A percentile compares a stretch with the other conserved stretches of the same genome.
Conservation (phyloP, 2,113 vertebrate genomes). For the Promerops cafer region DNA sequence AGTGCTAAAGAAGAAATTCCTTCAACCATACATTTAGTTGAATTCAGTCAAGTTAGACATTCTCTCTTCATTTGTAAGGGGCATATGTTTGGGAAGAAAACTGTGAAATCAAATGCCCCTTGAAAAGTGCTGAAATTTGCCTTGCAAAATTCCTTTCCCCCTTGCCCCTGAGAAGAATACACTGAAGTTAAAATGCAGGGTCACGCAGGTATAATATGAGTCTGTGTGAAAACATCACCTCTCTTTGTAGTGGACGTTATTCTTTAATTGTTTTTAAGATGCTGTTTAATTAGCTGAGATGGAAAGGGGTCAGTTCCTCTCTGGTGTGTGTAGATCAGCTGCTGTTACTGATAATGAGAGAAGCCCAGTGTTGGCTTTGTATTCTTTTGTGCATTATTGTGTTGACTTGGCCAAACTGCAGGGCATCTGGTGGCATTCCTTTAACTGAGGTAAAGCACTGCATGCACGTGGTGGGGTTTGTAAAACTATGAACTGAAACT, state of each 20-base stretch:
- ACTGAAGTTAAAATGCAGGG: not conserved
- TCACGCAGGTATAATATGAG: not conserved
- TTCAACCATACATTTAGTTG: not conserved
- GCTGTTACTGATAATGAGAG: not conserved
- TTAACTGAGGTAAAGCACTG: not conserved
- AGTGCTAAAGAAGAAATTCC: not conserved
- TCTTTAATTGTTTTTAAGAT: not conserved
- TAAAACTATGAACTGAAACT: not conserved
- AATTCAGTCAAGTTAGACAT: not conserved
- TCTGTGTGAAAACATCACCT: not conserved
- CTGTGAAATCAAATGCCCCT: not conserved
- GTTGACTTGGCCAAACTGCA: not conserved
- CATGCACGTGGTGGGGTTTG: fast-evolving
- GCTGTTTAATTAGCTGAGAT: not conserved
- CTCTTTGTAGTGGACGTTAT: not conserved
- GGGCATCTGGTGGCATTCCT: not conserved
- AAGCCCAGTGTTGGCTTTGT: not conserved
- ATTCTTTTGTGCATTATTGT: not conserved
- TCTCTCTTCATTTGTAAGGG: not conserved
- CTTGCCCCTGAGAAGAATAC: not conserved
- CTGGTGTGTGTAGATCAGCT: not conserved
- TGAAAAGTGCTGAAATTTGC: not conserved
- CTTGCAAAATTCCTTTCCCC: not conserved
- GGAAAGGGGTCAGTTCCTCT: not conserved
- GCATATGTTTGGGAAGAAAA: not conserved